Evolutionary conservation across 2,888 invertebrate genomes (phyloP), one percentile per base, ranked within the genome.

Genomic region (Lypha dubia): DNA sequence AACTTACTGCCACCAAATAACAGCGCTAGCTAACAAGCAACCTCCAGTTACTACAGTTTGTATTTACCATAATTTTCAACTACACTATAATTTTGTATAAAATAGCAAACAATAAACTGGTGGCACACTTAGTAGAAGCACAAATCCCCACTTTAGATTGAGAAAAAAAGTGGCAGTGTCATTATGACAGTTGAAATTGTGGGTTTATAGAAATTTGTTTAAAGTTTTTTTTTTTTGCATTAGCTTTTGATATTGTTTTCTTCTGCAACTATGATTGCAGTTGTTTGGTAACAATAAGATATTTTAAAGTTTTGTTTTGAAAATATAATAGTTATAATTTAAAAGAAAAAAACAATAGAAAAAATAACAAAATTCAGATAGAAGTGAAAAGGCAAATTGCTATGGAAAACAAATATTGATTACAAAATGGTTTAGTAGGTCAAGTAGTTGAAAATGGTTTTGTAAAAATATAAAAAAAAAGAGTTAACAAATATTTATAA

Each of bases 341-440:
- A 67, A 53, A 58, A 60, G 41, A 65, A 46, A 60, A 51, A 65
- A 46, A 63, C 20, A 46, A 65, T 28, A 24, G 38, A 22, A 62
- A 70, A 74, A 73, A 51, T 24, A 9, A 28, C 22, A 56, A 67
- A 32, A 35, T 38, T 46, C 11, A 9, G 9, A 28, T 46, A 49
- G 9, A 20, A 35, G 24, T 41, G 5, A 51, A 38, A 7, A 4
- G n/a, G 22, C 22, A 67, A 63, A 53, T 20, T 28, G 24, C 32
- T 38, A 68, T 58, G 3, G 13, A 76, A 80, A 81, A 73, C 62
- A 84, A 81, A 84, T 81, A 81, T 84, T 84, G 76, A 84, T 81
- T 81, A 62, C 46, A 65, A 84, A 76, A 49, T 77, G 65, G 76
- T 84, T 84, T 73, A 84, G 71, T 84, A 68, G 84, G 84, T 84